A percentile compares a stretch with the other conserved stretches of the same genome.
phyloP scores from a whole-genome alignment of 2,113 vertebrate species.

The Catagonus wagneri region DNA sequence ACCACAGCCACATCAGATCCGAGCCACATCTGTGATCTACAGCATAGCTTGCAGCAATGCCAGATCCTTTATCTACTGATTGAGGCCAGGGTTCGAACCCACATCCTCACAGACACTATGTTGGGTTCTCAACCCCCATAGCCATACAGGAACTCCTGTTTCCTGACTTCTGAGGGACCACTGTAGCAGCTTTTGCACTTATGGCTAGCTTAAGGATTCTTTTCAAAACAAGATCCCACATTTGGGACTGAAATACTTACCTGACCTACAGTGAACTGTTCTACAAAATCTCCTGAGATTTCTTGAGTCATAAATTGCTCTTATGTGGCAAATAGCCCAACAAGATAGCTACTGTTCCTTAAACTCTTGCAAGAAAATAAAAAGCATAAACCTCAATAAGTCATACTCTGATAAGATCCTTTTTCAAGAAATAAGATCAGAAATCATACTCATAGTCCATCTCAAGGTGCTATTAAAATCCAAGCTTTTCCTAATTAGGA shows the following conservation, averaged over 20 bases:
- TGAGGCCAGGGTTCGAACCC: too few species aligned
- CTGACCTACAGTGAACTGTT: neutral
- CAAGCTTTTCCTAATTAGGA: neutral
- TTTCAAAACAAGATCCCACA: neutral
- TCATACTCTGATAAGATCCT: neutral
- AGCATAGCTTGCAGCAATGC: too few species aligned
- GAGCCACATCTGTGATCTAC: too few species aligned
- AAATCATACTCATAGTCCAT: conserved; percentile 18
- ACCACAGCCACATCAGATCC: too few species aligned
- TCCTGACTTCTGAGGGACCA: neutral
- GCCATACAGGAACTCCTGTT: too few species aligned
- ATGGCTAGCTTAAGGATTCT: neutral
- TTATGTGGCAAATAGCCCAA: conserved; percentile 11
- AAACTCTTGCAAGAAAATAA: neutral
- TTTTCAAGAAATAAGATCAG: conserved; percentile 54
- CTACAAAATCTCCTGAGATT: conserved; percentile 29
- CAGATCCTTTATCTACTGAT: too few species aligned
- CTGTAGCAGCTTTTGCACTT: neutral
- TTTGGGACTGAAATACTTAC: conserved; percentile 24
- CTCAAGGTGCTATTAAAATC: conserved; percentile 41
- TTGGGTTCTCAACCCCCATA: too few species aligned
- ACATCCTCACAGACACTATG: too few species aligned
- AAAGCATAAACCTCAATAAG: neutral
- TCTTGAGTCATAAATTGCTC: conserved; percentile 38
- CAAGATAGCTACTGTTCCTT: conserved; percentile 15